Percentiles rank a stretch among this genome's conserved stretches.
Conservation (phyloP, 2,113 vertebrate species). For the Cololabis saira region DNA sequence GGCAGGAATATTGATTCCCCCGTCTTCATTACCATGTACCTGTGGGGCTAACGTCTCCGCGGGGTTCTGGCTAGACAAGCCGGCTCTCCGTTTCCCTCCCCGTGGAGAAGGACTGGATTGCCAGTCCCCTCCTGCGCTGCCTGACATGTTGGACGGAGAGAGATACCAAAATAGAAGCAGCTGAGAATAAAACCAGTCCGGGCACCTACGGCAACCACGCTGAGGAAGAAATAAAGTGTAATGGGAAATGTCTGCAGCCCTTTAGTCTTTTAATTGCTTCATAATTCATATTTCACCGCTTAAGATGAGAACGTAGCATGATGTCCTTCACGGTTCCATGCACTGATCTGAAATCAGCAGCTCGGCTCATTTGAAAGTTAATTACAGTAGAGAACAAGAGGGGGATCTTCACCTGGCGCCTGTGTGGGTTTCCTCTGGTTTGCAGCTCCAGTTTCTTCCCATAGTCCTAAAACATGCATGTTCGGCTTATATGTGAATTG, state of each 20-base stretch:
- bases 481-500: no score
- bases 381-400: no score
- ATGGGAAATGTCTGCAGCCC: conserved; percentile 6
- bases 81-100: conserved; percentile 33
- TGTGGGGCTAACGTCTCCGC: conserved; percentile 66
- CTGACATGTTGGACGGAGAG: conserved; percentile 71
- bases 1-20: conserved; percentile 59
- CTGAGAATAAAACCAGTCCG: conserved; percentile 37
- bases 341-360: no score
- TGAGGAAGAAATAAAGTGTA: conserved; percentile 25
- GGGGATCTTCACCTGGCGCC: no score
- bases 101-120: conserved; percentile 55
- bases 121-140: conserved; percentile 56
- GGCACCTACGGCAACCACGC: conserved; percentile 51
- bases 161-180: conserved; percentile 72
- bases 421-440: no score
- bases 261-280: not conserved
- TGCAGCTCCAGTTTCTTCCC: no score
- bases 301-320: no score
- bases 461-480: no score
- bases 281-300: no score
- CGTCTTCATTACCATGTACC: conserved; percentile 71
- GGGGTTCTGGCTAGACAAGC: conserved; percentile 65
- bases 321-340: no score
- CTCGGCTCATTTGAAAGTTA: no score